Conservation (phyloP, 1,140 invertebrate genomes). For the Tetramorium alpestre region DNA sequence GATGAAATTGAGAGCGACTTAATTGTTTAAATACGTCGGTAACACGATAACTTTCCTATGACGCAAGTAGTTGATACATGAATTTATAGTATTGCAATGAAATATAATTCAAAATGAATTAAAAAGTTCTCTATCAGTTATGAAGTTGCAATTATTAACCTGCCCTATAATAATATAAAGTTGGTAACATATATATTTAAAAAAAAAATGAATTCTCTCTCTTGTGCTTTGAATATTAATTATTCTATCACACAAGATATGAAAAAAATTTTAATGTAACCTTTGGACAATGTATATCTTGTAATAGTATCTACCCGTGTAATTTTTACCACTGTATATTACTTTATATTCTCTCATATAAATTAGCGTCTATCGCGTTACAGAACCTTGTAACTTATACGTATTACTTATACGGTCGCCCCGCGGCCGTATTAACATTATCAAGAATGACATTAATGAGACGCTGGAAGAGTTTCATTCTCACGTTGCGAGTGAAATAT, state of each 20-base stretch:
- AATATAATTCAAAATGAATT: background rate
- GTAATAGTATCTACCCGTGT: background rate
- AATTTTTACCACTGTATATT: background rate
- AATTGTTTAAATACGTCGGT: conserved; percentile 7
- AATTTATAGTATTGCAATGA: background rate
- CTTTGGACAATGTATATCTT: background rate
- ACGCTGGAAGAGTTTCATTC: conserved; percentile 37
- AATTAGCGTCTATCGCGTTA: background rate
- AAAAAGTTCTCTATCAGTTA: background rate
- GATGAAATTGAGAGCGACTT: background rate
- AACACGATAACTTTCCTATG: background rate
- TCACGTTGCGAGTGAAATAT: conserved; percentile 45
- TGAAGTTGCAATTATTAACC: background rate
- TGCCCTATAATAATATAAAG: background rate
- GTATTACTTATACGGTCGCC: background rate
- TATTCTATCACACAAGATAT: background rate
- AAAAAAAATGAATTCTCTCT: background rate
- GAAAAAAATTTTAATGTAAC: background rate
- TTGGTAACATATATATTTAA: background rate
- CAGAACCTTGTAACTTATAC: background rate
- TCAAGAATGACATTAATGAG: conserved; percentile 41
- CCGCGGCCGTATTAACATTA: background rate
- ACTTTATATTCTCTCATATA: background rate
- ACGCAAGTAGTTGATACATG: background rate
- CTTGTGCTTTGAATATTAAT: background rate